These are phyloP conservation scores for Gnatocerus cornutus DNA, from an alignment of 2,888 invertebrate species.

Conservation along the genomic window DNA sequence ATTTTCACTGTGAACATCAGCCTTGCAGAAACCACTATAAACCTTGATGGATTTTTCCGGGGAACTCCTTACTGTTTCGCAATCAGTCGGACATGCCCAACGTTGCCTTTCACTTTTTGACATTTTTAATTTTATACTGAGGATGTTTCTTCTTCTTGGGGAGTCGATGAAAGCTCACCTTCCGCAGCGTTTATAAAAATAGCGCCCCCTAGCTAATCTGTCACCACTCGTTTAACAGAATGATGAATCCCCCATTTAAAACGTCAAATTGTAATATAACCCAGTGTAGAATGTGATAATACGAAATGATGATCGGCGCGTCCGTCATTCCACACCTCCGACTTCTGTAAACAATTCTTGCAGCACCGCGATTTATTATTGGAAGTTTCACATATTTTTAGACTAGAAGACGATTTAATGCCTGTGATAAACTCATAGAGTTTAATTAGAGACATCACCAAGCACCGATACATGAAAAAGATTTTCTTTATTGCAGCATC, in stretches of 20 bases:
- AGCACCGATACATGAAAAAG: conserved; percentile 2
- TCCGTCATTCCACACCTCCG: conserved; percentile 20
- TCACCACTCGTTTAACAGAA: conserved; percentile 19
- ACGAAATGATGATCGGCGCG: conserved; percentile 2
- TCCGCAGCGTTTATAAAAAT: conserved; percentile 19
- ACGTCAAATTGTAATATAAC: conserved; percentile 34
- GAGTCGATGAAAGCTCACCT: background rate
- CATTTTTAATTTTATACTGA: background rate
- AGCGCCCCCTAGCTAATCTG: conserved; percentile 26
- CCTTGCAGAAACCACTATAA: no score
- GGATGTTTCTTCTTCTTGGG: background rate
- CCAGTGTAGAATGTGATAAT: conserved; percentile 33
- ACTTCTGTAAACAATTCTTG: conserved; percentile 24
- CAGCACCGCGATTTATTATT: background rate
- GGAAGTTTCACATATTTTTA: background rate
- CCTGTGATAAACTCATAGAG: conserved; percentile 22
- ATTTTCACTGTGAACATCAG: no score
- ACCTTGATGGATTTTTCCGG: no score
- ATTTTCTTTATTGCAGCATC: conserved; percentile 15
- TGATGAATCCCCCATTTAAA: conserved; percentile 36
- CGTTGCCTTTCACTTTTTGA: no score
- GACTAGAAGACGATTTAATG: conserved; percentile 11
- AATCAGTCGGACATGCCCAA: background rate
- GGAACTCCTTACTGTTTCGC: no score
- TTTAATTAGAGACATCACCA: conserved; percentile 29